phyloP scores from a whole-genome alignment of 2,888 invertebrate species.

The Cantharis flavilabris region DNA sequence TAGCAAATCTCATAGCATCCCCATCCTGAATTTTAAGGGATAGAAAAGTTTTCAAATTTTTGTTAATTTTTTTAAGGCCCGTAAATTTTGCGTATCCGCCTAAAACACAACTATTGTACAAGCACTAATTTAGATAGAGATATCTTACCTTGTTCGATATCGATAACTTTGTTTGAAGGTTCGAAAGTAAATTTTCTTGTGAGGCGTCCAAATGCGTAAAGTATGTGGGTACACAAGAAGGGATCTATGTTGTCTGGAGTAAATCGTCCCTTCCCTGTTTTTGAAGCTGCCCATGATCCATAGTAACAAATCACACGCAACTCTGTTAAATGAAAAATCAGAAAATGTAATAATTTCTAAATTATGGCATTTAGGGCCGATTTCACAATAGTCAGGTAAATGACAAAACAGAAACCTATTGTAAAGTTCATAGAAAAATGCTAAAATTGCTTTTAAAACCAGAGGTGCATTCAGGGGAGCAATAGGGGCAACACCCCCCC shows the following conservation, averaged over 20 bases:
- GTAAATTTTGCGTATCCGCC: slow-evolving; percentile 94
- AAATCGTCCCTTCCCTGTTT: slow-evolving; percentile 88
- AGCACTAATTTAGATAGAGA: not conserved
- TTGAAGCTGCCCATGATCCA: slow-evolving; percentile 92
- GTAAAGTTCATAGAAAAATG: too few species aligned
- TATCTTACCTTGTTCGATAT: slow-evolving; percentile 85
- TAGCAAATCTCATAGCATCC: slow-evolving; percentile 85
- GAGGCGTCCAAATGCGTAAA: slow-evolving; percentile 92
- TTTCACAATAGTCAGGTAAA: too few species aligned
- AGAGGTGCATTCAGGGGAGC: too few species aligned
- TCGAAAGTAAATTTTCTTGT: slow-evolving; percentile 89
- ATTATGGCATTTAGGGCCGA: too few species aligned
- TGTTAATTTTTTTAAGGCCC: slow-evolving; percentile 90
- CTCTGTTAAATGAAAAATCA: slow-evolving; percentile 46
- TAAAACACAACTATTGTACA: slow-evolving; percentile 45
- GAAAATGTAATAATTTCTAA: too few species aligned
- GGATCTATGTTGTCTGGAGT: slow-evolving; percentile 94
- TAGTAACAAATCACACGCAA: slow-evolving; percentile 88
- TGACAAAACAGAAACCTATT: too few species aligned
- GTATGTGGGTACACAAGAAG: slow-evolving; percentile 89
- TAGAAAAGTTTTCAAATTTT: slow-evolving; percentile 84
- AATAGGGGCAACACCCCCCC: too few species aligned
- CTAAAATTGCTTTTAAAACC: too few species aligned
- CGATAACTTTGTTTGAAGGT: slow-evolving; percentile 93
- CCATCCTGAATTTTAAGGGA: slow-evolving; percentile 96